phyloP scores from a whole-genome alignment of 1,140 invertebrate species.

The Thaumatotibia leucotreta region DNA sequence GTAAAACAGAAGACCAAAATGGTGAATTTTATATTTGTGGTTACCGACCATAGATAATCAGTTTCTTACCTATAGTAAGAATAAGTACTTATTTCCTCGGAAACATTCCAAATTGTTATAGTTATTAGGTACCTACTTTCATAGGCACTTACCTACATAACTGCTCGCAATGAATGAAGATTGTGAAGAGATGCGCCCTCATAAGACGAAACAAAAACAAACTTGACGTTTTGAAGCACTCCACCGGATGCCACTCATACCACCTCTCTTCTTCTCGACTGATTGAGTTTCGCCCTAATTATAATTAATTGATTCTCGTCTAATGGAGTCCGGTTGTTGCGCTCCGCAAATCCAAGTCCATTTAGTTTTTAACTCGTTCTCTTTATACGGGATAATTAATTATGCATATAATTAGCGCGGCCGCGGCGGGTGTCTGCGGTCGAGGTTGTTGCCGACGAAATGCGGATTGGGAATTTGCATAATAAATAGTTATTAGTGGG shows the following conservation, averaged over 20 bases:
- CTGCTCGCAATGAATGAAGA: too few species aligned
- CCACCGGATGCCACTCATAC: background rate
- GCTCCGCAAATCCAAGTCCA: background rate
- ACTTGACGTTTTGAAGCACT: too few species aligned
- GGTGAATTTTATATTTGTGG: too few species aligned
- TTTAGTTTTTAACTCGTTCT: slow-evolving; percentile 4
- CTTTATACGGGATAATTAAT: background rate
- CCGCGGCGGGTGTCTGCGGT: background rate
- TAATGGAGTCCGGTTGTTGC: background rate
- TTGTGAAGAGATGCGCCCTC: too few species aligned
- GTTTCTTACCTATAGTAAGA: too few species aligned
- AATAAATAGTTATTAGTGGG: background rate
- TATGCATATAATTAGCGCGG: background rate
- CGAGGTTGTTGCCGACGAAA: background rate
- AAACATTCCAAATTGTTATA: too few species aligned
- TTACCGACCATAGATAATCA: too few species aligned
- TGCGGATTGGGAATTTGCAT: background rate
- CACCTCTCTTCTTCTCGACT: background rate
- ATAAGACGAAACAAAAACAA: too few species aligned
- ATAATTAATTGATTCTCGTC: slow-evolving; percentile 2
- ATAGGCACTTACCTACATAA: too few species aligned
- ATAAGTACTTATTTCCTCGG: too few species aligned
- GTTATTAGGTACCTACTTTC: too few species aligned
- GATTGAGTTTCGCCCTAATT: background rate
- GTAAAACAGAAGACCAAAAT: too few species aligned